Evolutionary conservation across 2,797 vertebrate species (phyloP), one percentile per base, ranked within the genome.

Genomic region (Pteropus rufus): DNA sequence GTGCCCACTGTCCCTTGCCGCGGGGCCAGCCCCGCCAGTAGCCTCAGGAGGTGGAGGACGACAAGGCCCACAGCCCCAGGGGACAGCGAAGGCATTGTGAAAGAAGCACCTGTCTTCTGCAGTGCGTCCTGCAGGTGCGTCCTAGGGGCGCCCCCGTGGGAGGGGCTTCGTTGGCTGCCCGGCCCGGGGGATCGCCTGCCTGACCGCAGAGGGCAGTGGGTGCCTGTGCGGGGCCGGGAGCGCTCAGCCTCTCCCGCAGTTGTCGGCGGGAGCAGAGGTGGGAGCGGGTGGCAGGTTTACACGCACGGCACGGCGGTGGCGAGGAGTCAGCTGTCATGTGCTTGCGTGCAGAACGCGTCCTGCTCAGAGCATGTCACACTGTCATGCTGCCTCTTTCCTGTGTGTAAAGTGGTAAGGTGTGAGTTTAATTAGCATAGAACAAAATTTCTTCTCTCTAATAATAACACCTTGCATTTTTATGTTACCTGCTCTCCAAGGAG

Each of bases 371-470:
- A 1, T 96, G 96, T 97, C 97, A 97, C 65, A 0, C 91, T 97
- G 97, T 97, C 97, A 97, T 0, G 76, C 72, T 39, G 91, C 93
- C 67, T 95, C 94, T 92, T 94, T n/a, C 83, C 87, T 2, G 54
- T 19, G 91, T 92, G 92, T 60, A 76, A 86, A 96, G 95, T 67
- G 92, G 96, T 85, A 94, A 98, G 97, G 97, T 97, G 97, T 97
- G 97, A 97, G 95, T 88, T 97, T 97, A 98, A 98, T 98, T 98
- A 98, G 97, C 97, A 95, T 90, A 89, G 96, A 96, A 96, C 95
- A 89, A 97, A 97, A 97, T 95, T 97, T 89, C 91, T 92, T 85
- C 86, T 96, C 93, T 97, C 97, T 97, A 97, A 98, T 97, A 97
- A 98, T 98, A 97, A 97, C 97, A 97, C 97, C 96, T 98, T 96